These are phyloP conservation scores for Criorhina ranunculi DNA, from an alignment of 2,888 invertebrate species.

Conservation along the genomic window DNA sequence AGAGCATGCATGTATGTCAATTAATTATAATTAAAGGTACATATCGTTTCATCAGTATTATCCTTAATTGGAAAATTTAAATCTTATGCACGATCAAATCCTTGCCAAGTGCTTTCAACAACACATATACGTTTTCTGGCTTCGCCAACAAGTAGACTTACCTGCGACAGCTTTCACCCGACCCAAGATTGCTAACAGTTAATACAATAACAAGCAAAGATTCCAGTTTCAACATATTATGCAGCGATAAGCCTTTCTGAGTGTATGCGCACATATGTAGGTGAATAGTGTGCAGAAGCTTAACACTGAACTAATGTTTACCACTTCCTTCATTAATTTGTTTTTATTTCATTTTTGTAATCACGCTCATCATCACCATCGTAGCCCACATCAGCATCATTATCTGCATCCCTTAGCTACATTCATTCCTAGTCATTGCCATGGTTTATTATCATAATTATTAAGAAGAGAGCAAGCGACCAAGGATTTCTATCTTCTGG, in stretches of 20 bases:
- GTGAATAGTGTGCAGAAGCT: neutral
- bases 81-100: constrained; percentile 4
- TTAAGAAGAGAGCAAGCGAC: constrained; percentile 14
- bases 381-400: neutral
- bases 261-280: constrained; percentile 13
- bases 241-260: neutral
- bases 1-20: too few relatives aligned
- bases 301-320: constrained; percentile 11
- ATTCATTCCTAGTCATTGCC: neutral
- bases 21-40: too few relatives aligned
- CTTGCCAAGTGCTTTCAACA: constrained; percentile 2
- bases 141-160: neutral
- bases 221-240: neutral
- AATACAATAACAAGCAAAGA: constrained; percentile 2
- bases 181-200: constrained; percentile 2
- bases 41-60: neutral
- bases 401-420: neutral
- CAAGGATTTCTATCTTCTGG: constrained; percentile 12
- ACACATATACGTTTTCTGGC: neutral
- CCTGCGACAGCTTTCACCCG: constrained; percentile 17
- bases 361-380: constrained; percentile 10
- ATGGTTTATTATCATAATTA: constrained; percentile 28
- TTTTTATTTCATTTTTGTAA: constrained; percentile 29
- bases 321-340: constrained; percentile 29
- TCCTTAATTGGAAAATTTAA: neutral